Base-by-base conservation (phyloP, 2,888 invertebrate genomes). In the Xestoiulus laeticollis region DNA sequence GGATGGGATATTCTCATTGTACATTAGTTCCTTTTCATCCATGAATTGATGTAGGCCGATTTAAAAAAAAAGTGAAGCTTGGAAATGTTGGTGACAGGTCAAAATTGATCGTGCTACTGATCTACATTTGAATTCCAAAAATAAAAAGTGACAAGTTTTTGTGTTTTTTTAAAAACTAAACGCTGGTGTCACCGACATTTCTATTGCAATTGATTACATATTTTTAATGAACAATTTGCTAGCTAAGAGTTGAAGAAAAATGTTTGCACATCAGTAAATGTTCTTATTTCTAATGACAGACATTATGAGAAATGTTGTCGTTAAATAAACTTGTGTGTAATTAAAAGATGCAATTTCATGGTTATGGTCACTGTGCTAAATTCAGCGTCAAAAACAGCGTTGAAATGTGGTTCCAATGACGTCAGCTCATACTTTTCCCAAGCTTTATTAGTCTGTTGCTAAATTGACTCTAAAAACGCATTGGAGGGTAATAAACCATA, bases 21-120 rank as follows among this genome's bases (percentile, higher is more conserved):
- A 38, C 48, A 16, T 48, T 14, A 14, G 19, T 59, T n/a, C n/a
- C 10, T 12, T 48, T 1, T 48, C 48, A 12, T 48, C 16, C 4
- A 16, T 48, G 48, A 48, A 48, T 48, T 48, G 48, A 48, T 48
- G 16, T 12, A 48, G n/a, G n/a, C n/a, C n/a, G n/a, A n/a, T n/a
- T 48, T 48, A 4, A 8, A 48, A 48, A 16, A 48, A 48, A 16
- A 48, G 19, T 3, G 19, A 59, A 59, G n/a, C 59, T n/a, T 19
- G 19, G 19, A 59, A 59, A n/a, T n/a, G 59, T 59, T 19, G 12
- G 59, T 48, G 16, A 48, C 8, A 16, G 16, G 48, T 48, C 48
- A 59, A 59, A 59, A 59, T 59, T 59, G 59, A 59, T 59, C 59
- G 59, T 59, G 59, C 59, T 3, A n/a, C n/a, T 59, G 59, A n/a